Evolutionary conservation across 2,113 vertebrate genomes (phyloP).

Genomic region (Taxidea taxus): DNA sequence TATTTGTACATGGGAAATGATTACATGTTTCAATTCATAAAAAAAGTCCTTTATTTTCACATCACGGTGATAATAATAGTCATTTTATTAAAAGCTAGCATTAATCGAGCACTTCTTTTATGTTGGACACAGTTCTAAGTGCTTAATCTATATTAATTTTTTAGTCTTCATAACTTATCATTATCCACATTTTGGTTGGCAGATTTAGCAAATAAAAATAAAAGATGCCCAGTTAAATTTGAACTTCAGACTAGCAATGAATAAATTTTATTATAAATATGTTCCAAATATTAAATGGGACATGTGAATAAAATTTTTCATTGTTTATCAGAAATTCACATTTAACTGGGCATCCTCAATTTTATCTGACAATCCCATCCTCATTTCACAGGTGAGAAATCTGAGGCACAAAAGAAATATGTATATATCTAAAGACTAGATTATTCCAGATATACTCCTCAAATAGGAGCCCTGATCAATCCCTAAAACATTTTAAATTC

Average conservation of each 20-base stretch:
- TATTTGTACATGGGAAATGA: not conserved
- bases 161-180: not conserved
- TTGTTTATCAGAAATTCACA: not conserved
- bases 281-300: not conserved
- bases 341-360: not conserved
- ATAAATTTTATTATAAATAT: not conserved
- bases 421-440: not conserved
- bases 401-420: not conserved
- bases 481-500: not conserved
- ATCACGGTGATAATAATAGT: not conserved
- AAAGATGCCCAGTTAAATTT: not conserved
- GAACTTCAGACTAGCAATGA: not conserved
- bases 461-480: not conserved
- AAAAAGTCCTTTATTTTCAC: not conserved
- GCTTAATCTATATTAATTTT: not conserved
- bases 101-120: not conserved
- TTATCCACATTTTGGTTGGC: not conserved
- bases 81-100: not conserved
- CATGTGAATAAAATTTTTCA: not conserved
- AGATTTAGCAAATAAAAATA: constrained; percentile 12
- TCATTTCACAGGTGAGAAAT: not conserved
- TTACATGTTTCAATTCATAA: not conserved
- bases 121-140: not conserved
- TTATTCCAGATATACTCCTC: not conserved
- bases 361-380: not conserved